Evolutionary conservation across 2,113 vertebrate species (phyloP).

Genomic region (Bos javanicus): DNA sequence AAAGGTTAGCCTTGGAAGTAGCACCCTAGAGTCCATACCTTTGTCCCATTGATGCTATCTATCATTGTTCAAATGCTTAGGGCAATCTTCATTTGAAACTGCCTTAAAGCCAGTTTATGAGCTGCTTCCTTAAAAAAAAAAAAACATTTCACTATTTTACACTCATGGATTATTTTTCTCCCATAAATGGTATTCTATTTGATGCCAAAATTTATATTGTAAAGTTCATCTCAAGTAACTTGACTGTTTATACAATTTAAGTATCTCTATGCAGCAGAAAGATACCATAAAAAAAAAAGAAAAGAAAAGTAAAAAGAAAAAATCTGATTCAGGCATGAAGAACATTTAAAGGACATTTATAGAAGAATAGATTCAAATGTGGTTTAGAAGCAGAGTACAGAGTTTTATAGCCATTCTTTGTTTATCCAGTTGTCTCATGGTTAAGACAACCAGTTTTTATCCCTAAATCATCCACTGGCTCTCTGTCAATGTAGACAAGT

Average conservation of each 20-base stretch:
- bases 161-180: not conserved
- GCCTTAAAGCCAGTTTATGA: not conserved
- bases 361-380: conserved; percentile 34
- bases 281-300: not conserved
- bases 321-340: conserved; percentile 26
- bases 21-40: not conserved
- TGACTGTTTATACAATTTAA: conserved; percentile 34
- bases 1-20: not conserved
- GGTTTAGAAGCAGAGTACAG: not conserved
- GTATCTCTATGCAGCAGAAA: conserved; percentile 23
- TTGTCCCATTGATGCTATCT: not conserved
- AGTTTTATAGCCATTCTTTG: conserved; percentile 40
- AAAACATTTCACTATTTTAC: not conserved
- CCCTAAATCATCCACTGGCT: conserved; percentile 37
- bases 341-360: conserved; percentile 27
- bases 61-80: not conserved
- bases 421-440: conserved; percentile 49
- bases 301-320: not conserved
- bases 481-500: conserved; percentile 39
- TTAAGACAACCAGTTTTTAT: conserved; percentile 42
- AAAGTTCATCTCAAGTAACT: conserved; percentile 35
- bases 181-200: conserved; percentile 6
- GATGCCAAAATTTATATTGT: not conserved
- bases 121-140: not conserved
- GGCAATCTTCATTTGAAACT: not conserved